Evolutionary conservation across 1,140 invertebrate species (phyloP), one percentile per base, ranked within the genome.

Genomic region (Ericerus pela): DNA sequence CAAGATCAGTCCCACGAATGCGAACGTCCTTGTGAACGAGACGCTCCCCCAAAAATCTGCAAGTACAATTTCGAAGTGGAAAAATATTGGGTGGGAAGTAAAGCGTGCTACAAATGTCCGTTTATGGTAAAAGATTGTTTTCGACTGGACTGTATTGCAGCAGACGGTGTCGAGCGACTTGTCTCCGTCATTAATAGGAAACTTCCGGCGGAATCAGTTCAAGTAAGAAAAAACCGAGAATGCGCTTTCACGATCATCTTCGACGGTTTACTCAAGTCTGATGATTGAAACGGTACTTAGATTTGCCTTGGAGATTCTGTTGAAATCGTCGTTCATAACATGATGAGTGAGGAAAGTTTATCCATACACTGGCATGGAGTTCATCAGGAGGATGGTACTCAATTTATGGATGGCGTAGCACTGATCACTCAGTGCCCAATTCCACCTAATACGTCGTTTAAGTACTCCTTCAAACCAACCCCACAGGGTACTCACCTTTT

Each of bases 21-120:
- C 10, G 57, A 11, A 65, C 69, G 80, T 55, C 61, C 60, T 27
- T 83, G 81, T 63, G 59, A 61, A 38, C 65, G 68, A 28, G 73
- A 71, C 53, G 73, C 66, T 1, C 64, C 72, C n/a, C 72, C 76
- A 1, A 79, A 78, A 76, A 70, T 73, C 6, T 88, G 85, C 61
- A 67, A 74, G 51, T 89, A 85, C 65, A 70, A 75, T 54, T 87
- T 88, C 62, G 69, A 72, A 36, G 62, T 88, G 0, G 87, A 90
- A 66, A 80, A 78, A 73, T 92, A 90, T 68, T 75, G 82, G 52
- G 82, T 85, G 1, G 78, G 91, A 76, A 85, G 82, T 63, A 89
- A 89, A 67, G 88, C 89, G 1, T 95, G 90, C 64, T 88, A 78
- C 62, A 71, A 84, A 61, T 95, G 90, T 66, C 87, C 88, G 0